Base-by-base conservation (phyloP, 2,113 vertebrate species). In the Cyanocitta stelleri region DNA sequence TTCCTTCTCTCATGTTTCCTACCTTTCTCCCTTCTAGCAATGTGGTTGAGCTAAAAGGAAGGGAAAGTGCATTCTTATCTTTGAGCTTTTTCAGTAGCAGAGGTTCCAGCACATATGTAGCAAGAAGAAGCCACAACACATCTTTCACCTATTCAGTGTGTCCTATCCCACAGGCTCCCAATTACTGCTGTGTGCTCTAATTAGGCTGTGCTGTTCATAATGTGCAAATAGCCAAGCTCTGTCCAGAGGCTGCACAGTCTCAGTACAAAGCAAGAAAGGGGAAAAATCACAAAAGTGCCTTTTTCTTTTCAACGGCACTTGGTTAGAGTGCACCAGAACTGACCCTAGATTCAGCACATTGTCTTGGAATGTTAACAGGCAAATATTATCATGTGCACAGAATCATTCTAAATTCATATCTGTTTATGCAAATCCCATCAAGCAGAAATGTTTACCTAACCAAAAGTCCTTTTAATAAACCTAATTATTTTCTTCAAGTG, bases 271-370 rank as follows among this genome's bases (percentile, higher is more conserved):
- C 4, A 12, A 66, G 32, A 54, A 48, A 52, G 14, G 6, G 3
- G 20, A 13, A 73, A 56, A n/a, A 87, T 12, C 0, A 0, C 21
- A 44, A 20, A 86, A 79, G 3, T 16, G 16, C 5, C 49, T 39
- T 73, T 78, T 91, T 23, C 30, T 73, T 52, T 80, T 46, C 68
- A 62, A 33, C 11, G 46, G 43, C 29, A 17, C 22, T 92, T 41
- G 9, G 43, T 44, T 83, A 58, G 32, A 73, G 46, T 44, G 61
- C 43, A 61, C 33, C 56, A 85, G 71, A 75, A 51, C 1, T 12
- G 54, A 63, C 66, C 23, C 33, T 32, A 55, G 30, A 74, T 63
- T 55, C 68, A 84, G 29, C 29, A 84, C 32, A 35, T 21, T 68
- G 11, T 76, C 76, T 71, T 71, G 55, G 80, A 83, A 77, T 20